Base-by-base conservation (phyloP, 1,140 invertebrate genomes). In the Druon quercuslanigerum region DNA sequence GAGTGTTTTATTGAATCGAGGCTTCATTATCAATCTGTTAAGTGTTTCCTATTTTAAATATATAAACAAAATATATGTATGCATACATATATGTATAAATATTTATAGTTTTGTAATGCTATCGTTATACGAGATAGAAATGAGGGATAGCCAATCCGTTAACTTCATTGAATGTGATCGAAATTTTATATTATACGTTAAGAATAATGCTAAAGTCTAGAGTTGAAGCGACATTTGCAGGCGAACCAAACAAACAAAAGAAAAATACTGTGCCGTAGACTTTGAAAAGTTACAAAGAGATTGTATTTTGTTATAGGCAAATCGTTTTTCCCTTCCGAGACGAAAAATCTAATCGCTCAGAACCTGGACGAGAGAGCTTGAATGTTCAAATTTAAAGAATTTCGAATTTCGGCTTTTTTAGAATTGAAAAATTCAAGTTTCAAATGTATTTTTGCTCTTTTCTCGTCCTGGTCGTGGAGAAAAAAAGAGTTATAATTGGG, bases 221-320 rank as follows among this genome's bases (percentile, higher is more conserved):
- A 72, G 50, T 14, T 51, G 51, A 77, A 72, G 72, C 33, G 52
- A 51, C 73, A 72, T 14, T 51, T 75, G 52, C 46, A 56, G 19
- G 51, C 56, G n/a, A 80, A 74, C 11, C 46, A 74, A 60, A 72
- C 4, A 72, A n/a, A n/a, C n/a, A n/a, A n/a, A n/a, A n/a, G n/a
- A n/a, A 79, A 76, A 56, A 74, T 51, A 50, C 7, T 71, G 20
- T 52, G 66, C 50, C n/a, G 19, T 57, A 72, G 20, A 73, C 76
- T 79, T 83, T 72, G 60, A 82, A 46, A 77, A 72, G 77, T 74
- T 74, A 73, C 74, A 82, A 77, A 73, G 78, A 54, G 82, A 85
- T 25, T 25, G 20, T 85, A 83, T 83, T 83, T 83, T 85, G 77
- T 82, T 83, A 83, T 78, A 66, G 46, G 75, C 79, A 81, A 81